Conservation (phyloP, 2,113 vertebrate species). For the Mandrillus leucophaeus region DNA sequence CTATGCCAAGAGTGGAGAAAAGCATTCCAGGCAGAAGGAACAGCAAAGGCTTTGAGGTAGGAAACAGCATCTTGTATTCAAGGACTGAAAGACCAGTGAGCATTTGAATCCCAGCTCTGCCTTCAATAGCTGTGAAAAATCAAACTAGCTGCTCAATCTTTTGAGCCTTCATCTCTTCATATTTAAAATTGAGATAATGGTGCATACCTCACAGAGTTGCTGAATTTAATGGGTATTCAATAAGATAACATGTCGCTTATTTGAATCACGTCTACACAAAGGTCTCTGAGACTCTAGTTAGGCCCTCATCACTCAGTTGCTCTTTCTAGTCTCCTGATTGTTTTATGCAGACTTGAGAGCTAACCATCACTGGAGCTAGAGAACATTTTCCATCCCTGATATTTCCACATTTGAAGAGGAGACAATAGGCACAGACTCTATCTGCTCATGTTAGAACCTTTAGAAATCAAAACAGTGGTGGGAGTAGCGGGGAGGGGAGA, state of each 20-base stretch:
- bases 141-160: not conserved
- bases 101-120: not conserved
- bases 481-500: not conserved
- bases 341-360: not conserved
- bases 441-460: not conserved
- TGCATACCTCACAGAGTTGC: not conserved
- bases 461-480: not conserved
- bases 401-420: not conserved
- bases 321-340: not conserved
- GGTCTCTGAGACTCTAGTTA: not conserved
- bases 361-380: not conserved
- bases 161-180: not conserved
- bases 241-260: not conserved
- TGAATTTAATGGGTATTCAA: not conserved
- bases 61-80: not conserved
- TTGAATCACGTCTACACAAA: not conserved
- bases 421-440: not conserved
- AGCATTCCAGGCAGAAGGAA: not conserved
- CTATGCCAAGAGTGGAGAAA: not conserved
- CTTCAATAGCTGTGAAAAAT: not conserved
- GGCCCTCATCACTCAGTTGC: not conserved
- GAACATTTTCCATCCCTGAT: not conserved
- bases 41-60: not conserved
- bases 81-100: not conserved
- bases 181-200: not conserved